Evolutionary conservation across 2,113 vertebrate genomes (phyloP), one percentile per base, ranked within the genome.

Genomic region (Upupa epops): DNA sequence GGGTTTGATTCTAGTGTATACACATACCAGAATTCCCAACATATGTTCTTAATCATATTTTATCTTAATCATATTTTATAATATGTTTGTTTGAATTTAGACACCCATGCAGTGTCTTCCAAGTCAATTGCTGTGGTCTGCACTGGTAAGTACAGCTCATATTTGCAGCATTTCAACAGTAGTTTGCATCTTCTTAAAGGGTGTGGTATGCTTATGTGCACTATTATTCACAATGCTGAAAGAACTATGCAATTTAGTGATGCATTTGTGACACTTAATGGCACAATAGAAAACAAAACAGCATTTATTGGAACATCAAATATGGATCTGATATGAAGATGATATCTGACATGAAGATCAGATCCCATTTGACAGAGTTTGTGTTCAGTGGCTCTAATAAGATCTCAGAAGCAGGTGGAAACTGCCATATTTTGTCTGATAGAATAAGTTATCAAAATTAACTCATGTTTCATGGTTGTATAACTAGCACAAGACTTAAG

Each of bases 61-160:
- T 24, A 31, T 0, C 7, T 11, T 14, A 78, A 48, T 54, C 26
- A 36, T 6, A 0, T 40, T 84, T 76, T 24, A 31, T 0, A 6
- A 10, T 14, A 78, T n/a, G n/a, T n/a, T 90, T 96, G 61, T 59
- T 79, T 89, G 37, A 58, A 54, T 93, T 90, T 94, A 98, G 97
- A 93, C 96, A 78, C 96, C 97, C 66, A n/a, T 97, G 49, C 97
- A 97, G 29, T 97, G 96, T 95, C 80, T 97, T 86, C 94, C 97
- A 83, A 96, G 97, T 87, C 98, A 98, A 37, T 98, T 96, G 97
- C 97, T 97, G 74, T 98, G 97, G 97, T 88, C 97, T 85, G 91
- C 95, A 78, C 98, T 98, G 97, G 98, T 98, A 97, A 97, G 65
- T 83, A 54, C 71, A 75, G 17, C 34, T 87, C 13, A 25, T 28